Conservation (phyloP, 2,888 invertebrate genomes). For the Pristionchus japonicus region DNA sequence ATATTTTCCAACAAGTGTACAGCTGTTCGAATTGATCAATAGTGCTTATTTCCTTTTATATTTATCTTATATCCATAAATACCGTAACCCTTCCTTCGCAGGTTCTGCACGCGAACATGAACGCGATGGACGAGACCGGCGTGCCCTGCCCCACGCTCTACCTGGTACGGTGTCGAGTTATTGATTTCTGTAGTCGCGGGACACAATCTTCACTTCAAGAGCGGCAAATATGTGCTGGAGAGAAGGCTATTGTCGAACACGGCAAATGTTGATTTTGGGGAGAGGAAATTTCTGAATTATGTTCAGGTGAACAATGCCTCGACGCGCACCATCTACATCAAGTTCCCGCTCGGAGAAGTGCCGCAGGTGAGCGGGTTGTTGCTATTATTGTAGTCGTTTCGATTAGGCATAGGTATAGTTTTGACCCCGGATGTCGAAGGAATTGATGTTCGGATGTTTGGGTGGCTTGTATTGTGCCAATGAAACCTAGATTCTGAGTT, state of each 20-base stretch:
- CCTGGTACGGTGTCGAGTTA: constrained; percentile 42
- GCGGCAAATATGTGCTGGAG: too few species aligned
- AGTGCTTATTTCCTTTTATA: too few species aligned
- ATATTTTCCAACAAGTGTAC: too few species aligned
- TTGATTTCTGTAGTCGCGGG: neutral
- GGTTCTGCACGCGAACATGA: constrained; percentile 64
- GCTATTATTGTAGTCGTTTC: neutral
- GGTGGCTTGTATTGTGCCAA: neutral
- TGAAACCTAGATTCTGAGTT: neutral
- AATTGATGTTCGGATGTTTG: neutral
- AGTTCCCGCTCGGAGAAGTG: constrained; percentile 41
- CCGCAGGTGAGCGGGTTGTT: neutral
- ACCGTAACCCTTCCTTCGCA: constrained; percentile 50
- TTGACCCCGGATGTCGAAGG: neutral
- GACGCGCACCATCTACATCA: constrained; percentile 44
- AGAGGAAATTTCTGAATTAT: too few species aligned
- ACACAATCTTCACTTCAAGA: too few species aligned
- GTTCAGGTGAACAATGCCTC: constrained; percentile 45
- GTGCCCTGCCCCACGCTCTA: constrained; percentile 66
- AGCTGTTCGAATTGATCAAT: too few species aligned
- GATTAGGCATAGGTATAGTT: too few species aligned
- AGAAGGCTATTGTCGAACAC: too few species aligned
- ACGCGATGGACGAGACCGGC: constrained; percentile 61
- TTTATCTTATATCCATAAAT: neutral
- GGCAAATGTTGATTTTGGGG: too few species aligned